Percentiles rank a stretch among this genome's conserved stretches.
Evolutionary conservation across 2,888 invertebrate species (phyloP).

Genomic region (Cosmia trapezina): DNA sequence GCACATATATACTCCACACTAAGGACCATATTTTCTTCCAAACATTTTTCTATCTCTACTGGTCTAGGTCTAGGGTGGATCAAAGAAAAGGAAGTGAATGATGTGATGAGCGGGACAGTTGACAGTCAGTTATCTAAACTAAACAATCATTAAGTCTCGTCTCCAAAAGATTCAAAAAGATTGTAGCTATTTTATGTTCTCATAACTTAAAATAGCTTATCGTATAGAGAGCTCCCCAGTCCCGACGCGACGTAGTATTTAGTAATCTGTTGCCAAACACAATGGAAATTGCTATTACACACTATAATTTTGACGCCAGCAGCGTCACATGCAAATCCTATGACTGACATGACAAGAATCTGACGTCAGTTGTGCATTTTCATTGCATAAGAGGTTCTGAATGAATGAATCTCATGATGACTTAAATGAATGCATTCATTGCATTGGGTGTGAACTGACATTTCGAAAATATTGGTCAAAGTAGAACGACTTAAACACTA

Average conservation of each 20-base stretch:
- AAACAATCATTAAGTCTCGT: neutral
- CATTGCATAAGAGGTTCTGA: slow-evolving; percentile 26
- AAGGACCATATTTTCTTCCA: neutral
- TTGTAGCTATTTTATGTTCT: slow-evolving; percentile 2
- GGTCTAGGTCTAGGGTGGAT: neutral
- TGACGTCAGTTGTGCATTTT: slow-evolving; percentile 28
- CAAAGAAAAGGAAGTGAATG: neutral
- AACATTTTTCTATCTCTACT: neutral
- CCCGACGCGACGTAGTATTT: neutral
- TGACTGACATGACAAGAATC: neutral
- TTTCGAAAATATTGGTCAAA: neutral
- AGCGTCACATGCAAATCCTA: slow-evolving; percentile 38
- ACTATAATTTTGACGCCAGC: slow-evolving; percentile 44
- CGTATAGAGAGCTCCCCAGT: slow-evolving; percentile 26
- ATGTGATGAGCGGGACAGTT: neutral
- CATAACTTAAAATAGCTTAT: neutral
- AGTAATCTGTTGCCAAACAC: slow-evolving; percentile 33
- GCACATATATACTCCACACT: neutral
- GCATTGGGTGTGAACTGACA: neutral
- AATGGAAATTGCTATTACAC: slow-evolving; percentile 43
- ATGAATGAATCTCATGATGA: slow-evolving; percentile 28
- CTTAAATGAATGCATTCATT: slow-evolving; percentile 4
- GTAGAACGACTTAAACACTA: neutral
- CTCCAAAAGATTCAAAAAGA: slow-evolving; percentile 1
- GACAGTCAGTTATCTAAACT: neutral